Conservation (phyloP, 2,888 invertebrate species). For the Acanthosoma haemorrhoidale region DNA sequence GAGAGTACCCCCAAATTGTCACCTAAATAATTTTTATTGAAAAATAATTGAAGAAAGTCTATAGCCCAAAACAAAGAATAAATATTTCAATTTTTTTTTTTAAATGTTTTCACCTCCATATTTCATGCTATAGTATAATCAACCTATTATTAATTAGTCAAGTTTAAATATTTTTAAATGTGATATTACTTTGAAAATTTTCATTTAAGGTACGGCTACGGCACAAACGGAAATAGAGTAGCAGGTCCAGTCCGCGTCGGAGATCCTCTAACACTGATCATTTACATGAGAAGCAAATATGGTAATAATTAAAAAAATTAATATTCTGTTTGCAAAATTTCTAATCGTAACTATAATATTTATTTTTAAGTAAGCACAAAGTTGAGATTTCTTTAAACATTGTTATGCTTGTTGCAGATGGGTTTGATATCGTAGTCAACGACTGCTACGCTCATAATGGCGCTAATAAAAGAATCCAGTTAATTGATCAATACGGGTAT, state of each 20-base stretch:
- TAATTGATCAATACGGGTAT: constrained; percentile 87
- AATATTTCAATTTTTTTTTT: no score
- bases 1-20: no score
- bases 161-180: no score
- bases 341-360: not conserved
- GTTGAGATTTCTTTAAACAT: not conserved
- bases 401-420: constrained; percentile 58
- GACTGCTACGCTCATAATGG: constrained; percentile 93
- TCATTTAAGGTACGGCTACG: constrained; percentile 64
- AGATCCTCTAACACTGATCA: constrained; percentile 84
- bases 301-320: constrained; percentile 56
- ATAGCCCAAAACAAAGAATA: no score
- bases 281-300: constrained; percentile 91
- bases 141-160: no score
- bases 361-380: not conserved
- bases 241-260: constrained; percentile 87
- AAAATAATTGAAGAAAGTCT: no score
- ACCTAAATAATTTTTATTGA: no score
- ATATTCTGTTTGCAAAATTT: not conserved
- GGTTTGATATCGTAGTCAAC: constrained; percentile 90
- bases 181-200: no score
- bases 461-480: constrained; percentile 81
- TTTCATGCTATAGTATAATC: no score
- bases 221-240: constrained; percentile 76
- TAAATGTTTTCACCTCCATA: no score